phyloP scores from a whole-genome alignment of 2,113 vertebrate genomes.

The Empidonax traillii region DNA sequence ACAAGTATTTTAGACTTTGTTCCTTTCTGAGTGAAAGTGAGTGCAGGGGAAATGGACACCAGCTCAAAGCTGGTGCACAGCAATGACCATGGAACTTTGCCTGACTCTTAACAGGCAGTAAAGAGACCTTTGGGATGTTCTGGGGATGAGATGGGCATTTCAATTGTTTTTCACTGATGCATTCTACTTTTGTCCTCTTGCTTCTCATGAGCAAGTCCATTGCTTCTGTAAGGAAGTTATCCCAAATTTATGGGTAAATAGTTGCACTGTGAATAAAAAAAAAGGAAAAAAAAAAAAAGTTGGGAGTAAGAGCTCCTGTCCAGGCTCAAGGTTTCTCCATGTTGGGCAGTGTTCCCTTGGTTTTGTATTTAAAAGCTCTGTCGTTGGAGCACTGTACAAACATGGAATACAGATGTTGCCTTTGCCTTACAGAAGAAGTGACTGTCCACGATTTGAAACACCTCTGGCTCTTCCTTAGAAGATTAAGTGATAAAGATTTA shows the following conservation, averaged over 20 bases:
- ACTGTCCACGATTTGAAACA: background rate
- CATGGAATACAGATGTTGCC: background rate
- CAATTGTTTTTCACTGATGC: background rate
- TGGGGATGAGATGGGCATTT: background rate
- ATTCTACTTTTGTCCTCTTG: background rate
- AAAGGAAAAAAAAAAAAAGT: background rate
- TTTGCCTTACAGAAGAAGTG: background rate
- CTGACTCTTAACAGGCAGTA: background rate
- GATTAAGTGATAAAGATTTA: background rate
- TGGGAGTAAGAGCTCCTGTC: background rate
- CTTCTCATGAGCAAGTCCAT: background rate
- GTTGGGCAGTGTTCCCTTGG: background rate
- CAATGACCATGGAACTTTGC: background rate
- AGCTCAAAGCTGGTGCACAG: background rate
- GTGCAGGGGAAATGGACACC: background rate
- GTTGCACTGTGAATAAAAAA: background rate
- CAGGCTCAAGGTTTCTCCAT: background rate
- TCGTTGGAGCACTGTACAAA: background rate
- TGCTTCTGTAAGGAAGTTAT: background rate
- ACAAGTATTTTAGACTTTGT: background rate
- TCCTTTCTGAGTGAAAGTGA: background rate
- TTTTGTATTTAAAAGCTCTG: background rate
- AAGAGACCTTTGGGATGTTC: background rate
- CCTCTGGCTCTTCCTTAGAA: background rate
- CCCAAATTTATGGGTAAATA: background rate